Base-by-base conservation (phyloP, 92 coral and sea anemone genomes). In the Hydrozoanthus gracilis region DNA sequence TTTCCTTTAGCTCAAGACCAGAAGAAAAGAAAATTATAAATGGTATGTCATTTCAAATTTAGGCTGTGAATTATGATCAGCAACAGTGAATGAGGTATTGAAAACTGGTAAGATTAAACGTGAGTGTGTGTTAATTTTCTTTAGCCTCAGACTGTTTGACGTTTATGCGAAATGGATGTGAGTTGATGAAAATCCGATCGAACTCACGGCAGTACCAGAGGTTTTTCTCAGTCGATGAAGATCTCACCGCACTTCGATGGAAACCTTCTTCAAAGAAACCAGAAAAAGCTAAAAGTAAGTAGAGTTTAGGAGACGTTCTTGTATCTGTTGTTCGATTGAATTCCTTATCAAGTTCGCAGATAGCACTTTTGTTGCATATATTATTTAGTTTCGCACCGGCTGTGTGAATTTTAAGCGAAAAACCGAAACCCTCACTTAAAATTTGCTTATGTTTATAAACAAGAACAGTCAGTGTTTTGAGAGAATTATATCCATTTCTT, bases 221-320 rank as follows among this genome's bases (percentile, higher is more conserved):
- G 65, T 95, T 97, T 84, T 97, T 97, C 45, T 89, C 90, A 68
- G n/a, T 97, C 85, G 98, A 97, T 71, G 95, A 93, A 77, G 98
- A 97, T 68, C 84, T 93, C 1, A 45, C 95, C 3, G 88, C 92
- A 45, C 86, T 97, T 35, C 88, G 99, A 65, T 97, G 99, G 99
- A 96, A 92, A 50, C 99, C 99, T 3, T 93, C 98, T 15, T 93
- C 99, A 55, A 97, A 97, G 89, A 97, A 97, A 58, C 94, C 98
- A n/a, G 98, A 97, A 51, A 97, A 95, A 86, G 98, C 98, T 14
- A 95, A 94, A 87, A 95, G 98, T 95, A 87, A 95, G 98, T 89
- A 52, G 44, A 66, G 20, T 67, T 82, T 44, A 52, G 66, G 71
- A 70, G 73, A 70, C 52, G 58, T 15, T 85, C 82, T 54, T 76